Conservation (phyloP, 2,888 invertebrate genomes). For the Embidobia sp. region DNA sequence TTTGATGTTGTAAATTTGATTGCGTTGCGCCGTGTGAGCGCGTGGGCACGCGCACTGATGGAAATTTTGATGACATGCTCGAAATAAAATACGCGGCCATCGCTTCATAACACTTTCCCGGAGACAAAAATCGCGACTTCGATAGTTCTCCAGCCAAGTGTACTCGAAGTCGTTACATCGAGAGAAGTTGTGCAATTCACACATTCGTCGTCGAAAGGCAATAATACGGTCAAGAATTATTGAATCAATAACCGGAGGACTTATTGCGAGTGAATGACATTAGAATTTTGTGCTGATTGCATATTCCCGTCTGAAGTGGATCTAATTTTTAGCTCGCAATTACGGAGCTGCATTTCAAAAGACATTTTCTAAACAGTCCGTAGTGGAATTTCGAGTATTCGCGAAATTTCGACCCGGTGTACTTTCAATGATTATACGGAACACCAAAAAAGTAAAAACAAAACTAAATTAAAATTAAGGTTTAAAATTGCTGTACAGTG, state of each 20-base stretch:
- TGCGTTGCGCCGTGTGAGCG: constrained; percentile 3
- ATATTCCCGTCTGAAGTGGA: too few relatives aligned
- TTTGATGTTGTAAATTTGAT: constrained; percentile 23
- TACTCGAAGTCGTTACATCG: constrained; percentile 34
- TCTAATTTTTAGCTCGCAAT: too few relatives aligned
- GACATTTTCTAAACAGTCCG: too few relatives aligned
- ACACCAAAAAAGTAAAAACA: too few relatives aligned
- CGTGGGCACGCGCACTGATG: constrained; percentile 2
- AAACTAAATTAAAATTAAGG: background rate
- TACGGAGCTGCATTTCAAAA: too few relatives aligned
- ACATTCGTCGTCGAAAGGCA: constrained; percentile 39
- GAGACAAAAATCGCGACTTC: constrained; percentile 34
- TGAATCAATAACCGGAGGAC: constrained; percentile 47
- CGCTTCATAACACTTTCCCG: too few relatives aligned
- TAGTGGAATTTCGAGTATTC: too few relatives aligned
- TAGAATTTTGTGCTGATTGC: too few relatives aligned
- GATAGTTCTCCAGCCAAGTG: constrained; percentile 35
- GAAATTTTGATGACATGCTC: constrained; percentile 21
- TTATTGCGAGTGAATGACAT: too few relatives aligned
- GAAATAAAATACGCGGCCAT: constrained; percentile 19
- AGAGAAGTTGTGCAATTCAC: constrained; percentile 40
- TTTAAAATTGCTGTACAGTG: too few relatives aligned
- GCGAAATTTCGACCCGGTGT: too few relatives aligned
- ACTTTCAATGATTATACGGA: too few relatives aligned
- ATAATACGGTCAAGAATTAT: constrained; percentile 48